Conservation (phyloP, 1,140 invertebrate species). For the Coelopa frigida region DNA sequence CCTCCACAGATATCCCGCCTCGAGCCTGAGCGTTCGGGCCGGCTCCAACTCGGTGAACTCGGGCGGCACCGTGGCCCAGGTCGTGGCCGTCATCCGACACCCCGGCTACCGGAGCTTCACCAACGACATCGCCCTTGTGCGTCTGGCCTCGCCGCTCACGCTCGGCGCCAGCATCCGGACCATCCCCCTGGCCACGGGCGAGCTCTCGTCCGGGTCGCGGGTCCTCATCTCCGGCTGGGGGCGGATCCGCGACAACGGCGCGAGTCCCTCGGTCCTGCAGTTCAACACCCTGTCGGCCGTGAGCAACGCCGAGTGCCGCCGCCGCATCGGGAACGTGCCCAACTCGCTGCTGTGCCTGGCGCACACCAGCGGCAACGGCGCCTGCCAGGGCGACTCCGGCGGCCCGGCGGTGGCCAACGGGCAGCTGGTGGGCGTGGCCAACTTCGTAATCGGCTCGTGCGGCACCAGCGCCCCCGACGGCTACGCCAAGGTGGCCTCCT, state of each 20-base stretch:
- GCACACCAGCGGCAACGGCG: conserved; percentile 22
- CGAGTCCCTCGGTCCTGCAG: conserved; percentile 10
- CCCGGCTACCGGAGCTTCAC: conserved; percentile 21
- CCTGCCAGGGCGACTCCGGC: conserved; percentile 35
- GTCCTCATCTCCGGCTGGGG: conserved; percentile 50
- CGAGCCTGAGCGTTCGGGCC: conserved; percentile 15
- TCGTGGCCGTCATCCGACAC: conserved; percentile 33
- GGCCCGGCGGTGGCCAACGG: conserved; percentile 29
- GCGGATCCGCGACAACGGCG: conserved; percentile 19
- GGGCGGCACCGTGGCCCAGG: conserved; percentile 15
- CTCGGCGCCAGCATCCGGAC: conserved; percentile 31
- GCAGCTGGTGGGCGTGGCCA: conserved; percentile 25
- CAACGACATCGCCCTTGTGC: conserved; percentile 49
- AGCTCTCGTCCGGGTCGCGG: conserved; percentile 19
- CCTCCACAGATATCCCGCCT: background rate
- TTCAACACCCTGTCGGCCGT: conserved; percentile 16
- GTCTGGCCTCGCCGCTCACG: conserved; percentile 28
- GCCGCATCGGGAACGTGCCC: conserved; percentile 2
- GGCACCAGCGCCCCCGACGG: conserved; percentile 47
- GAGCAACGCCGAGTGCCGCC: conserved; percentile 13
- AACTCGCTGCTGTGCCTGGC: conserved; percentile 27
- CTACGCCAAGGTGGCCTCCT: conserved; percentile 46
- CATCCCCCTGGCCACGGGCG: conserved; percentile 28
- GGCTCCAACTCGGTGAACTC: conserved; percentile 16
- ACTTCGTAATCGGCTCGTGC: conserved; percentile 24